These are phyloP conservation scores for Eremobia ochroleuca DNA, from an alignment of 2,888 invertebrate genomes.

Conservation along the genomic window DNA sequence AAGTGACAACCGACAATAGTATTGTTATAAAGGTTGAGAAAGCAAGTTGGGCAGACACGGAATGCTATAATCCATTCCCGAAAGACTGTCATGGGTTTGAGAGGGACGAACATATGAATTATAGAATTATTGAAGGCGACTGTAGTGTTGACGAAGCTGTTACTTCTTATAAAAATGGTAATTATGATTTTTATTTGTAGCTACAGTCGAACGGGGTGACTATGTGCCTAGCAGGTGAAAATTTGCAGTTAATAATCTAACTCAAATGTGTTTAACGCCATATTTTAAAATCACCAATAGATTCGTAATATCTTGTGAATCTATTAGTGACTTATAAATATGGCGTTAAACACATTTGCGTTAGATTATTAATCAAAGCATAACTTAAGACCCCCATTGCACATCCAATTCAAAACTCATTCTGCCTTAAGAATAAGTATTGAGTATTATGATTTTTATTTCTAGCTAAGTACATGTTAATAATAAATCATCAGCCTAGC, in stretches of 20 bases:
- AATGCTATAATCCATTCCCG: conserved; percentile 73
- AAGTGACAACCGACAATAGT: conserved; percentile 33
- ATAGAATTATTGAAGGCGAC: conserved; percentile 73
- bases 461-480: neutral
- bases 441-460: neutral
- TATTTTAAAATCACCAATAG: too few species aligned
- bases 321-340: too few species aligned
- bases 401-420: neutral
- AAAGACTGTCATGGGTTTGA: conserved; percentile 77
- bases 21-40: conserved; percentile 66
- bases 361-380: too few species aligned
- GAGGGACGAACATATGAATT: conserved; percentile 67
- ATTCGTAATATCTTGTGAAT: too few species aligned
- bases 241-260: too few species aligned
- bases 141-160: conserved; percentile 77
- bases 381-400: too few species aligned
- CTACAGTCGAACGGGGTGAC: too few species aligned
- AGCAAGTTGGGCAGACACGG: conserved; percentile 61
- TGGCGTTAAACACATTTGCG: too few species aligned
- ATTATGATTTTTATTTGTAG: conserved; percentile 28
- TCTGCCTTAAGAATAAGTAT: neutral
- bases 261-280: too few species aligned
- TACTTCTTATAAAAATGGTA: conserved; percentile 77
- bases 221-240: too few species aligned
- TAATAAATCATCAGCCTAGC: too few species aligned